Evolutionary conservation across 2,797 vertebrate genomes (phyloP), one percentile per base, ranked within the genome.

Genomic region (Botia kubotai): DNA sequence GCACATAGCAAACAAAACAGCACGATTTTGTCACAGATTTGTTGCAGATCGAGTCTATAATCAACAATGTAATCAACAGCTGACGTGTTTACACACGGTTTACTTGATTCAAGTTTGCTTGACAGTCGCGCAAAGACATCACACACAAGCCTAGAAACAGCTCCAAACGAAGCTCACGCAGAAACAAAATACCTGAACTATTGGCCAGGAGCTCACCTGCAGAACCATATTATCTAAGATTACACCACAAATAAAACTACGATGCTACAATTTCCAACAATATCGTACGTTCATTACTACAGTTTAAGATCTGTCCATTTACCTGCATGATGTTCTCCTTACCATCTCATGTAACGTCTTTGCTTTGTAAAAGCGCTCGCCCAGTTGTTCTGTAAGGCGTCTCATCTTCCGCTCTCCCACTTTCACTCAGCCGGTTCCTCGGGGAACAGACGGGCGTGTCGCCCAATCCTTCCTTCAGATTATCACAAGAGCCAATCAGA

Each of bases 381-480:
- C 3, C 77, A 7, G 67, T 19, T 63, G 19, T 75, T 72, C 72
- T 52, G 50, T 14, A 48, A 73, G 53, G 29, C 58, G 73, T 68
- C 26, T 85, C 58, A 79, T 82, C 50, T 69, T 62, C 43, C 33
- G 10, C 72, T 70, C 39, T 58, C 13, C 52, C 36, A 10, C 74
- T 26, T 76, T 79, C 53, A 74, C 65, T 67, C 71, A 66, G 39
- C 65, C n/a, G 60, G 62, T 67, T 77, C 74, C 46, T 80, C 70
- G 1, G 57, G 67, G 76, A 72, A 72, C 50, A 79, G 57, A 79
- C 48, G 23, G 4, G 36, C 12, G 16, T 19, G 4, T 12, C 13
- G 72, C 13, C 80, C 85, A 87, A 88, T 86, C 79, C 3, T 4
- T 36, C 6, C 63, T 29, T 8, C 53, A 10, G 39, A 33, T 67